phyloP scores from a whole-genome alignment of 1,140 invertebrate species.

The Bombus sylvicola region DNA sequence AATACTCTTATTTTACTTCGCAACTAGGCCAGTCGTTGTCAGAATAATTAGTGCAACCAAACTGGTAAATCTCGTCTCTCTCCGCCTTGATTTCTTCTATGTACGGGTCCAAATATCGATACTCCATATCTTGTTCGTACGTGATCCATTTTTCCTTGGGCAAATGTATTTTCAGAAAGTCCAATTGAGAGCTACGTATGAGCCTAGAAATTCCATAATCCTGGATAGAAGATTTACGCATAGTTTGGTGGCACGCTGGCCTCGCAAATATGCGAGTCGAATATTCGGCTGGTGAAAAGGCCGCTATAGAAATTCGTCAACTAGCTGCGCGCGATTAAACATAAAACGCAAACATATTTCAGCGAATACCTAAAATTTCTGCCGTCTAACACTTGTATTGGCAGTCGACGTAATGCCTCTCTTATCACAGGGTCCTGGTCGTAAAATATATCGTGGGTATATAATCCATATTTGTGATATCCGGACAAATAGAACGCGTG shows the following conservation, averaged over 20 bases:
- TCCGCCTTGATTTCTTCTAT: constrained; percentile 52
- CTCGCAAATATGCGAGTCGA: not conserved
- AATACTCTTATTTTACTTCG: constrained; percentile 15
- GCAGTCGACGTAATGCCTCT: constrained; percentile 49
- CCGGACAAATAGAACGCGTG: constrained; percentile 28
- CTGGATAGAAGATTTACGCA: not conserved
- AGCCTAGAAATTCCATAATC: constrained; percentile 47
- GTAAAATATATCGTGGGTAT: constrained; percentile 35
- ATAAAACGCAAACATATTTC: not conserved
- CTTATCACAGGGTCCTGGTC: not conserved
- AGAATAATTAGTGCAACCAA: constrained; percentile 54
- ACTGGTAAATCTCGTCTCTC: constrained; percentile 54
- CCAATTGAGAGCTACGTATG: constrained; percentile 52
- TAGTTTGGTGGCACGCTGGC: not conserved
- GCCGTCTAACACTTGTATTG: constrained; percentile 49
- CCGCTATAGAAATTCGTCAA: constrained; percentile 4
- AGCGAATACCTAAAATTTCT: constrained; percentile 61
- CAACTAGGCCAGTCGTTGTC: constrained; percentile 21
- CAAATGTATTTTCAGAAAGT: constrained; percentile 46
- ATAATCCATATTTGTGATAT: constrained; percentile 57
- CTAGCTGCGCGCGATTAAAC: not conserved
- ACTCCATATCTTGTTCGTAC: constrained; percentile 58
- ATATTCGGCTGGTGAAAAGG: constrained; percentile 1
- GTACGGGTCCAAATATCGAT: constrained; percentile 54
- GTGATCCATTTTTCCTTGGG: constrained; percentile 65